These are phyloP conservation scores for Drosophila bipectinata DNA, from an alignment of 1,140 invertebrate species.

Conservation along the genomic window DNA sequence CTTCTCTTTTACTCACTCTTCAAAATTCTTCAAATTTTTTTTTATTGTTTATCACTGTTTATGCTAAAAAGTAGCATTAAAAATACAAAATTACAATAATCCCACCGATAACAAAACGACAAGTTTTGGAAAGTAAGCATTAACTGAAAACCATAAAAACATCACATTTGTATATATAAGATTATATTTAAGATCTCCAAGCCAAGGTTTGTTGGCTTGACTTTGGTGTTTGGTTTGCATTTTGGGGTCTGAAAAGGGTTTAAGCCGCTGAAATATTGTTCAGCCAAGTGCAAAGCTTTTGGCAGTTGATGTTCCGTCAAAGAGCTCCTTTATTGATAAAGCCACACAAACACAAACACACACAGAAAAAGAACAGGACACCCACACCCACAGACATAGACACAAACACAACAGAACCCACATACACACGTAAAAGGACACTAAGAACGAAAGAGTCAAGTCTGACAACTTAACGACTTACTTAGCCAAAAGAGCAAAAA, in stretches of 20 bases:
- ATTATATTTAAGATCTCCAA: slow-evolving; percentile 8
- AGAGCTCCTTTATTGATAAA: slow-evolving; percentile 72
- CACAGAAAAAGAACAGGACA: background rate
- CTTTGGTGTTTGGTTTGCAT: slow-evolving; percentile 1
- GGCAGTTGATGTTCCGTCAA: slow-evolving; percentile 44
- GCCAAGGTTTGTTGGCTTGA: slow-evolving; percentile 4
- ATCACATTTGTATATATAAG: slow-evolving; percentile 7
- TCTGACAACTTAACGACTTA: slow-evolving; percentile 78
- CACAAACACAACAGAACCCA: slow-evolving; percentile 2
- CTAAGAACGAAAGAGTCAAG: slow-evolving; percentile 49
- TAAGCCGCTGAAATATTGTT: slow-evolving; percentile 27
- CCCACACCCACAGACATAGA: background rate
- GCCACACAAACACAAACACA: slow-evolving; percentile 40
- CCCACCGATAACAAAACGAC: background rate
- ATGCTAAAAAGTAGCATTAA: slow-evolving; percentile 15
- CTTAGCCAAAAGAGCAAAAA: slow-evolving; percentile 61
- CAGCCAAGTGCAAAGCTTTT: slow-evolving; percentile 31
- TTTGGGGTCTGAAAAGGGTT: slow-evolving; percentile 3
- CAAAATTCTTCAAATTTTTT: background rate
- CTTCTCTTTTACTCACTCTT: background rate
- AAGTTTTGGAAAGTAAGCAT: slow-evolving; percentile 28
- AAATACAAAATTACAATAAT: slow-evolving; percentile 1
- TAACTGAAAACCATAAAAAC: background rate
- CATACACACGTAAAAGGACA: background rate
- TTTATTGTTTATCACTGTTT: slow-evolving; percentile 24